Evolutionary conservation across 2,888 invertebrate genomes (phyloP).

Genomic region (Dryobotodes eremita): DNA sequence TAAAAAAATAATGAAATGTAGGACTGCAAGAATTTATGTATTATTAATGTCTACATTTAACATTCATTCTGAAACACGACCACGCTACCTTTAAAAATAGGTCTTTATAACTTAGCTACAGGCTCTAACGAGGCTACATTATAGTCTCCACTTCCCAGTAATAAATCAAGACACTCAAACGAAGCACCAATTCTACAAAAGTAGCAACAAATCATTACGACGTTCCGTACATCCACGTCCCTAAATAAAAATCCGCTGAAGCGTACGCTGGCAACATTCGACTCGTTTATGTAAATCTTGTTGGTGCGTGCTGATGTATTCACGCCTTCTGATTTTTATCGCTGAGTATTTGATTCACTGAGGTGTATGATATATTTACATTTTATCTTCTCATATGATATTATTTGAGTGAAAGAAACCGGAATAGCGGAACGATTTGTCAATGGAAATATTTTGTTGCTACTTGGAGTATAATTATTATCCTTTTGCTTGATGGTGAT

Average conservation of each 20-base stretch:
- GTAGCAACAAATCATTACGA: constrained; percentile 63
- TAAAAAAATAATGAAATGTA: constrained; percentile 25
- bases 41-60: constrained; percentile 36
- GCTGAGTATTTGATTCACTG: constrained; percentile 73
- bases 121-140: constrained; percentile 47
- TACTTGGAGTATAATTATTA: constrained; percentile 32
- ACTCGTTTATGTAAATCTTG: constrained; percentile 76
- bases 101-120: constrained; percentile 14
- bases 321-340: constrained; percentile 80
- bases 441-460: constrained; percentile 49
- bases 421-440: constrained; percentile 63
- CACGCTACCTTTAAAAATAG: constrained; percentile 21
- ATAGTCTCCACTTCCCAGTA: constrained; percentile 39
- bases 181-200: constrained; percentile 61
- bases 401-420: constrained; percentile 67
- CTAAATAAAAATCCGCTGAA: constrained; percentile 66
- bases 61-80: constrained; percentile 30
- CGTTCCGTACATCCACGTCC: constrained; percentile 53
- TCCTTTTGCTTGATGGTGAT: constrained; percentile 23
- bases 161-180: constrained; percentile 57
- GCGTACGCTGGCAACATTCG: constrained; percentile 65
- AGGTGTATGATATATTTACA: constrained; percentile 79
- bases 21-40: constrained; percentile 37
- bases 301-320: constrained; percentile 78
- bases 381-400: constrained; percentile 69